Percentiles rank a stretch among this genome's conserved stretches.
Conservation (phyloP, 2,888 invertebrate species). For the Xestoiulus laeticollis region DNA sequence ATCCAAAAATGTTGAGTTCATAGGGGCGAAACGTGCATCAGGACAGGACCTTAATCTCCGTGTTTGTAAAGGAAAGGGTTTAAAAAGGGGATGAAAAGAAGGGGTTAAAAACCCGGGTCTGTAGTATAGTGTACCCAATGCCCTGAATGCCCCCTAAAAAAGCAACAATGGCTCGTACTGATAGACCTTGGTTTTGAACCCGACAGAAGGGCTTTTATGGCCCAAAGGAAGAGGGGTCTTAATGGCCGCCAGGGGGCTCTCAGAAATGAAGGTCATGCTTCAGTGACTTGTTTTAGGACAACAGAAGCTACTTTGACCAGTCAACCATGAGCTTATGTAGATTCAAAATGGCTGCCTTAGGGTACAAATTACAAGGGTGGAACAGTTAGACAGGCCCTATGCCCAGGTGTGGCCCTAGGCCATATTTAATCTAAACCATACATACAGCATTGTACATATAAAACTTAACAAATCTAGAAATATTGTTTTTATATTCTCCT, state of each 20-base stretch:
- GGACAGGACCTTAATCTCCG: not conserved
- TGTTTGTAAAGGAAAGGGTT: not conserved
- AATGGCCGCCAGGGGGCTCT: not conserved
- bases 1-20: not conserved
- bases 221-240: not conserved
- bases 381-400: no score
- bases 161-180: not conserved
- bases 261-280: slow-evolving; percentile 16
- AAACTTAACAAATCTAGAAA: no score
- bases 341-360: not conserved
- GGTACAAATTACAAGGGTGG: no score
- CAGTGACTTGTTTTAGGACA: slow-evolving; percentile 9
- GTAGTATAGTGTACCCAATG: not conserved
- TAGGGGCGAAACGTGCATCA: not conserved
- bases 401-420: no score
- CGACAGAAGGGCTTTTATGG: not conserved
- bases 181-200: not conserved
- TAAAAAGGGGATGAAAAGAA: not conserved
- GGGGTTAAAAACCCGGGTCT: not conserved
- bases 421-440: no score
- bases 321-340: not conserved
- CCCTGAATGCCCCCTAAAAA: not conserved
- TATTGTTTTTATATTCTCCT: no score
- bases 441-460: no score
- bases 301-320: not conserved